Evolutionary conservation across 1,140 invertebrate genomes (phyloP), one percentile per base, ranked within the genome.

Genomic region (Formica exsecta): DNA sequence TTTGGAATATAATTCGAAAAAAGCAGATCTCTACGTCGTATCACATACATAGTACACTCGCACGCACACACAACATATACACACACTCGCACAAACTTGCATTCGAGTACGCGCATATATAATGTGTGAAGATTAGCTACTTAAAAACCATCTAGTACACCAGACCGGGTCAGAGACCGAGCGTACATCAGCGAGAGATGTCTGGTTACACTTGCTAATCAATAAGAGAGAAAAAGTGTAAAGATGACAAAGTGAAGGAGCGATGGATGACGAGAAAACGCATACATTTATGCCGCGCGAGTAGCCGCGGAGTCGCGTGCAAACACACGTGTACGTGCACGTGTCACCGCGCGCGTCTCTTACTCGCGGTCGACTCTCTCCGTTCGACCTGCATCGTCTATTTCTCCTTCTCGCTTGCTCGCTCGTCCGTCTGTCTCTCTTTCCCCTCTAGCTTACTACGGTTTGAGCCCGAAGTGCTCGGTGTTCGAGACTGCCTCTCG

Each of bases 401-500:
- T 79, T 71, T 81, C 76, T 81, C 62, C 51, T 25, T 38, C 54
- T 71, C 73, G 19, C 76, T 64, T n/a, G n/a, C n/a, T 62, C 32
- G 22, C 29, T 66, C 41, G 22, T 44, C 29, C 38, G 19, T 62
- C 38, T 83, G 19, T 62, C 38, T 83, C 75, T 59, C 74, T 29
- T 32, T 32, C 59, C 29, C 25, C 86, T 88, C 86, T 88, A 86
- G 87, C 88, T 51, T 86, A 90, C 89, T 73, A 73, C 70, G 77
- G 86, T 44, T 77, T 79, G 75, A 70, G 91, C 87, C 88, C 91
- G 87, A 92, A 93, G 91, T 93, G 91, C 87, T 89, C 87, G 91
- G 91, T 86, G 92, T 94, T 91, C 91, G 88, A 92, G 92, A 92
- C 91, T 91, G 89, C 86, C 89, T 88, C 90, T 90, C 93, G 91